Percentiles rank a stretch among this genome's conserved stretches.
Evolutionary conservation across 2,113 vertebrate genomes (phyloP).

Genomic region (Centropus bengalensis): DNA sequence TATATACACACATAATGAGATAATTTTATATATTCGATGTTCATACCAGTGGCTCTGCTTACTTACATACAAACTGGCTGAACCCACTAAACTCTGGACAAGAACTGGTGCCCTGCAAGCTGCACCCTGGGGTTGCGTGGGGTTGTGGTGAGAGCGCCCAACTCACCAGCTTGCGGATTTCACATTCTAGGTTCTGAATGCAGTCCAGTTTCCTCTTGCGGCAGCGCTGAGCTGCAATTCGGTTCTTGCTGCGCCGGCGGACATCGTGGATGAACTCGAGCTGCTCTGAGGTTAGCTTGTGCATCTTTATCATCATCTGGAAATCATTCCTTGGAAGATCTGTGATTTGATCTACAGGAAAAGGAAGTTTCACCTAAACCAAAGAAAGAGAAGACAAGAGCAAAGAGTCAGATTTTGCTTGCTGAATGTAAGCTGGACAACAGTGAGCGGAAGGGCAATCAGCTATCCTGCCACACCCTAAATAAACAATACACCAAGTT

Average conservation of each 20-base stretch:
- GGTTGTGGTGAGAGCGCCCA: rapidly evolving
- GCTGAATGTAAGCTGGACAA: background rate
- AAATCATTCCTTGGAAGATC: slow-evolving; percentile 99
- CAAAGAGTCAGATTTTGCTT: background rate
- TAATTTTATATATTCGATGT: background rate
- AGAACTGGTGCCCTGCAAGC: background rate
- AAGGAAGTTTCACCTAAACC: slow-evolving; percentile 96
- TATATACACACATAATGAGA: no score
- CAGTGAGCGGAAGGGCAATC: background rate
- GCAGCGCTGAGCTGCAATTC: slow-evolving; percentile 98
- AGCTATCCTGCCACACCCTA: background rate
- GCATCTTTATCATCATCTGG: slow-evolving; percentile 99
- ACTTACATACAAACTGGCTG: background rate
- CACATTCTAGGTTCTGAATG: slow-evolving; percentile 98
- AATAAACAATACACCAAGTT: background rate
- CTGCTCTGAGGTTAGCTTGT: slow-evolving; percentile 98
- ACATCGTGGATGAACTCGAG: slow-evolving; percentile 98
- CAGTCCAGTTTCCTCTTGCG: slow-evolving; percentile 99
- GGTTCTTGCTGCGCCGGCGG: slow-evolving; percentile 95
- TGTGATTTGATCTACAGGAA: slow-evolving; percentile 99
- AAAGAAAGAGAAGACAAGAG: slow-evolving; percentile 45
- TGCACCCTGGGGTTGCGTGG: rapidly evolving
- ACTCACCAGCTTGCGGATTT: slow-evolving; percentile 95
- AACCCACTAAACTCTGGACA: background rate
- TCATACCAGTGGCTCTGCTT: background rate